Conservation (phyloP, 2,113 vertebrate species). For the Vulpes ferrilata region DNA sequence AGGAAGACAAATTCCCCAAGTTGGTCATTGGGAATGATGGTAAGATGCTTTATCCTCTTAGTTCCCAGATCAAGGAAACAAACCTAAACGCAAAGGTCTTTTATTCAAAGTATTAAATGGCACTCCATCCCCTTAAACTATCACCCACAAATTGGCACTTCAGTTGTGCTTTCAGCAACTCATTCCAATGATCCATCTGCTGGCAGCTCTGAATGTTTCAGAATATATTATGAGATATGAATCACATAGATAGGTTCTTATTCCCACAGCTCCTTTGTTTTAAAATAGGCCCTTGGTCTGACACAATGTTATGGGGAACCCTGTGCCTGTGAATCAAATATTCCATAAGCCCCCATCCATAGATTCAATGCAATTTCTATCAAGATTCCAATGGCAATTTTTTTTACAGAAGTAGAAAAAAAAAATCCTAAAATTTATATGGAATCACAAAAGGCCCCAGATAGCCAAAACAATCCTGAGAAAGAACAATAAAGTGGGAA, state of each 20-base stretch:
- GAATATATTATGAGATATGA: background rate
- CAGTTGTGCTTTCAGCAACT: background rate
- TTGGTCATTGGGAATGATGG: background rate
- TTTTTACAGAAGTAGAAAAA: background rate
- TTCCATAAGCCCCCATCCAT: background rate
- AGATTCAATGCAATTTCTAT: background rate
- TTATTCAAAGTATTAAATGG: background rate
- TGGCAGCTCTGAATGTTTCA: background rate
- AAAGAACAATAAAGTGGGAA: background rate
- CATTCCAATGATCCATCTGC: background rate
- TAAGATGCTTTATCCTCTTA: background rate
- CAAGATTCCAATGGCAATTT: background rate
- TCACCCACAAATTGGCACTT: background rate
- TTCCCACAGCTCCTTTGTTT: background rate
- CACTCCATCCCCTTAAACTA: background rate
- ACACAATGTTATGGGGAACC: background rate
- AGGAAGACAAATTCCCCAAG: background rate
- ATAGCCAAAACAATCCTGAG: background rate
- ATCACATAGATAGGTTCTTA: background rate
- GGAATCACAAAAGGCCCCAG: background rate
- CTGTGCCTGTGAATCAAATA: background rate
- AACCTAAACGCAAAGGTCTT: background rate
- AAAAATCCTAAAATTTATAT: background rate
- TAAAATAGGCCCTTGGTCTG: background rate
- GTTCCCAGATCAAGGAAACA: background rate